Evolutionary conservation across 2,888 invertebrate genomes (phyloP).

Genomic region (Lysandra bellargus): DNA sequence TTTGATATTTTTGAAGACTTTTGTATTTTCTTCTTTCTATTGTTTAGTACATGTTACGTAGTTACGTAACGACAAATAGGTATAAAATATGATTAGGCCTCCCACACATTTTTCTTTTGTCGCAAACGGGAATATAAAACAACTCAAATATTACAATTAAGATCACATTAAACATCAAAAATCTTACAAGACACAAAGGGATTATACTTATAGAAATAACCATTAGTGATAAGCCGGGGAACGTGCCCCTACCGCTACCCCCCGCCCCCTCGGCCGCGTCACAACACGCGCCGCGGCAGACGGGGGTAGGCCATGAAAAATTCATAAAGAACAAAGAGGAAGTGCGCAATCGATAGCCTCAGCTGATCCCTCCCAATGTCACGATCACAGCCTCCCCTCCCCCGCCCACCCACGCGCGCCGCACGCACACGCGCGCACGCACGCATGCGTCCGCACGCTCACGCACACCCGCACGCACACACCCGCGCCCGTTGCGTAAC

Average conservation of each 20-base stretch:
- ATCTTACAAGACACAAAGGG: not conserved
- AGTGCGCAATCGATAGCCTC: slow-evolving; percentile 72
- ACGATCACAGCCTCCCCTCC: slow-evolving; percentile 54
- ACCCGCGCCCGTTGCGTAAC: slow-evolving; percentile 20
- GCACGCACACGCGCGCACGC: slow-evolving; percentile 41
- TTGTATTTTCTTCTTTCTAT: not conserved
- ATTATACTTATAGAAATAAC: slow-evolving; percentile 3
- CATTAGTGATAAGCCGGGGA: slow-evolving; percentile 10
- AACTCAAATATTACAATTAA: not conserved
- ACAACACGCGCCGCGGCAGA: slow-evolving; percentile 40
- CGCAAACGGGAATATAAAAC: not conserved
- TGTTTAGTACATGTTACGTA: not conserved
- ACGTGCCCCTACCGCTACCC: slow-evolving; percentile 11
- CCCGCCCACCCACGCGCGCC: slow-evolving; percentile 38
- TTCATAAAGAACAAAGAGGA: slow-evolving; percentile 72
- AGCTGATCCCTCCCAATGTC: slow-evolving; percentile 78
- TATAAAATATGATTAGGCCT: not conserved
- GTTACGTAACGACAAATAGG: not conserved
- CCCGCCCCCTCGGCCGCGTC: slow-evolving; percentile 38
- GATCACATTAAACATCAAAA: not conserved
- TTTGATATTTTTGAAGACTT: not conserved
- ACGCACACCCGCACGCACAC: slow-evolving; percentile 34
- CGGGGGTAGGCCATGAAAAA: slow-evolving; percentile 59
- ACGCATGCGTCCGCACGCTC: slow-evolving; percentile 33
- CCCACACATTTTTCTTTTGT: not conserved